A percentile compares a stretch with the other conserved stretches of the same genome.
These are phyloP conservation scores for Drosophila suboccidentalis DNA, from an alignment of 2,888 invertebrate genomes.

Conservation along the genomic window DNA sequence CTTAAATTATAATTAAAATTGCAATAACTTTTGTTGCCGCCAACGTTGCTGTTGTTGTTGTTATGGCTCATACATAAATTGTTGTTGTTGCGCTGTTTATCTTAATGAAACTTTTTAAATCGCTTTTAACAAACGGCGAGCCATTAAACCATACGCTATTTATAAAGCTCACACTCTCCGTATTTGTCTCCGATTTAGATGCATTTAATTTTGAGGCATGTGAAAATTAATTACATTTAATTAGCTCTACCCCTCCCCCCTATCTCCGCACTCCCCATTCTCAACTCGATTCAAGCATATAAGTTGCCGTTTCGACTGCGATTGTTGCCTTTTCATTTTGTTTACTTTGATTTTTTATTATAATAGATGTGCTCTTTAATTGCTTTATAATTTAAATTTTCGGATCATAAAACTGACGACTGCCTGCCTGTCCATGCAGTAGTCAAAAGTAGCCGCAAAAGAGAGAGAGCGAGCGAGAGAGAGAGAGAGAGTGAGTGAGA, in stretches of 20 bases:
- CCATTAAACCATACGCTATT: constrained; percentile 71
- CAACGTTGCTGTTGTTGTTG: constrained; percentile 22
- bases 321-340: constrained; percentile 18
- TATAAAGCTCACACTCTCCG: constrained; percentile 74
- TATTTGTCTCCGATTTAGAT: constrained; percentile 73
- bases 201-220: constrained; percentile 76
- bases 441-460: constrained; percentile 45
- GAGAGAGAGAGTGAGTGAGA: constrained; percentile 30
- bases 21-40: constrained; percentile 67
- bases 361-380: constrained; percentile 61
- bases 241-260: constrained; percentile 44
- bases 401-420: constrained; percentile 44
- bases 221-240: constrained; percentile 82
- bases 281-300: constrained; percentile 20
- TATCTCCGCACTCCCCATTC: constrained; percentile 8
- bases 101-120: constrained; percentile 81
- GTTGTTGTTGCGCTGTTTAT: constrained; percentile 56
- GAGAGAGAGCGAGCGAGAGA: neutral
- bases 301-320: constrained; percentile 63
- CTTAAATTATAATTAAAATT: constrained; percentile 73
- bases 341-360: constrained; percentile 22
- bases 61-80: constrained; percentile 37
- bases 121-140: constrained; percentile 69
- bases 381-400: constrained; percentile 79
- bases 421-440: constrained; percentile 57